Percentiles rank a stretch among this genome's conserved stretches.
phyloP scores from a whole-genome alignment of 2,113 vertebrate genomes.

The Cynoglossus semilaevis region DNA sequence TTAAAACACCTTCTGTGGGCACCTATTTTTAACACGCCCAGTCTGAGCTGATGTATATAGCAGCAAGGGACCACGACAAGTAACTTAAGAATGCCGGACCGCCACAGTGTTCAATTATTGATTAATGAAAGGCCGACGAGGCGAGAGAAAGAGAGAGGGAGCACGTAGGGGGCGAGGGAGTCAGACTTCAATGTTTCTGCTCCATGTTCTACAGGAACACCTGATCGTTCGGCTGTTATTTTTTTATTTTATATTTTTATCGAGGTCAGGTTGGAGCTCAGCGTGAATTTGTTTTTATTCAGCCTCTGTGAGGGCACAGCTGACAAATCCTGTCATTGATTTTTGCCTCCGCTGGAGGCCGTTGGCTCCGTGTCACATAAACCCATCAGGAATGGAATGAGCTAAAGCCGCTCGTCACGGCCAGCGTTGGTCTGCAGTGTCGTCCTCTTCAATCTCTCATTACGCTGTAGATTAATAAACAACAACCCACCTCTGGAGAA shows the following conservation, averaged over 20 bases:
- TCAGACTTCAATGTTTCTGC: too few relatives aligned
- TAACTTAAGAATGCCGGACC: constrained; percentile 29
- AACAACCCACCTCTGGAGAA: too few relatives aligned
- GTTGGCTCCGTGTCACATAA: constrained; percentile 21
- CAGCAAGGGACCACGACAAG: neutral
- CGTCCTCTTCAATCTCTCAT: constrained; percentile 20
- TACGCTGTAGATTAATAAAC: constrained; percentile 11
- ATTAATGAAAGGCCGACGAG: constrained; percentile 20
- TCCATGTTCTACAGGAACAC: too few relatives aligned
- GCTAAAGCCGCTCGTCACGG: constrained; percentile 23
- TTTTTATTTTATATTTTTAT: too few relatives aligned
- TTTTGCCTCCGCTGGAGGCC: constrained; percentile 26
- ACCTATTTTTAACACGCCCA: constrained; percentile 35
- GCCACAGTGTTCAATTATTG: constrained; percentile 45
- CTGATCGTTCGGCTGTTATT: too few relatives aligned
- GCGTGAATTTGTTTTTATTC: constrained; percentile 29
- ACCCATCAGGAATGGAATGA: constrained; percentile 49
- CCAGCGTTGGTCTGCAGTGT: constrained; percentile 8
- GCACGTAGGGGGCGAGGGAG: too few relatives aligned
- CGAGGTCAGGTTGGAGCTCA: too few relatives aligned
- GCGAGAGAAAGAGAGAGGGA: neutral
- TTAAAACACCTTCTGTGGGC: constrained; percentile 25
- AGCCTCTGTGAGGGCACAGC: constrained; percentile 24
- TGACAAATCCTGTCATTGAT: constrained; percentile 47
- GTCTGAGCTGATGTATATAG: constrained; percentile 13